Base-by-base conservation (phyloP, 2,797 vertebrate genomes). In the Nothura maculosa region DNA sequence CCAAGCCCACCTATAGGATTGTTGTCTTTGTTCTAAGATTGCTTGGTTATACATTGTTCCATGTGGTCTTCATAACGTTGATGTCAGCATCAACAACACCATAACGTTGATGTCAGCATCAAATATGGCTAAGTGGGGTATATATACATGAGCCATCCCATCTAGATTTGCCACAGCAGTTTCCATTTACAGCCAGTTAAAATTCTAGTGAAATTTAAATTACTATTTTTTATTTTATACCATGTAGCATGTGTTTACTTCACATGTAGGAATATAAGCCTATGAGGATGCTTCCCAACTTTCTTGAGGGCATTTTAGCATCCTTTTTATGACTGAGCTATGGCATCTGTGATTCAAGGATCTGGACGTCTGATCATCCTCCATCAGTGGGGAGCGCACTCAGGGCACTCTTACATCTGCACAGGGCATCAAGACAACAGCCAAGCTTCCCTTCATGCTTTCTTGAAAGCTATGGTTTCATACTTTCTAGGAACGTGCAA, bases 401-500 rank as follows among this genome's bases (percentile, higher is more conserved):
- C 52, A 55, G 17, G 30, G 52, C 52, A n/a, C 30, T 55, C 30
- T 69, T 20, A 52, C 4, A 17, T 27, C 19, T 12, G 32, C 34
- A 28, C 34, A 30, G 27, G 50, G 34, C 19, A 54, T 34, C 34
- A 36, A 19, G 17, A 36, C 36, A 74, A 28, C 10, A 61, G 17
- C 5, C 27, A 45, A 32, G 15, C 40, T 67, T 5, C 7, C 8
- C 6, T 72, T 69, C 47, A 43, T 4, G 12, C 72, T 0, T 0
- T 40, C 28, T 70, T 14, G 34, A 58, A 92, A 74, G 52, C 0
- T 0, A 7, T 47, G 34, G 1, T 42, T 14, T 12, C 4, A 45
- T 22, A 32, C 16, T 8, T 5, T 54, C 18, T 7, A 2, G 1
- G 30, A 4, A 1, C 17, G 43, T 30, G 62, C 2, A 1, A 55